These are phyloP conservation scores for Heptranchias perlo DNA, from an alignment of 2,113 vertebrate species.

Conservation along the genomic window DNA sequence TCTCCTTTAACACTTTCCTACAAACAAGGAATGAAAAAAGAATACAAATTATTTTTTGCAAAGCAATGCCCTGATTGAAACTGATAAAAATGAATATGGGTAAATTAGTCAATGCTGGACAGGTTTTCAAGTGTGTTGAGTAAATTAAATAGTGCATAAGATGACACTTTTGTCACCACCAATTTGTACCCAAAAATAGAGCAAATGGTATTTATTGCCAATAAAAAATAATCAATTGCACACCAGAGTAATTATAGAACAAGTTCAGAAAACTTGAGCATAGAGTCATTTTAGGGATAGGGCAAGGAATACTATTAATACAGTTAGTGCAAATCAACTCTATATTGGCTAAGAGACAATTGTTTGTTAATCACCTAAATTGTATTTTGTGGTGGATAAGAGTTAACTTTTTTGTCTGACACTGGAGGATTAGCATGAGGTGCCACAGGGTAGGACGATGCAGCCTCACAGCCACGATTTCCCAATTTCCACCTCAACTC, in stretches of 20 bases:
- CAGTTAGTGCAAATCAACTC: not conserved
- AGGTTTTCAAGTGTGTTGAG: not conserved
- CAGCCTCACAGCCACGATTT: too few relatives aligned
- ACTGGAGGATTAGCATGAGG: too few relatives aligned
- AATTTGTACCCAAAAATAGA: not conserved
- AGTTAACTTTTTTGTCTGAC: too few relatives aligned
- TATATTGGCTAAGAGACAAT: not conserved
- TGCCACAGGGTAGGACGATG: too few relatives aligned
- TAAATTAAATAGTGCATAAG: not conserved
- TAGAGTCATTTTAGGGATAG: not conserved
- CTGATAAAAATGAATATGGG: not conserved
- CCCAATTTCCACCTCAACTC: too few relatives aligned
- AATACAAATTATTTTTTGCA: conserved; percentile 9
- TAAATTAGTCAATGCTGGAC: not conserved
- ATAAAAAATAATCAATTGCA: not conserved
- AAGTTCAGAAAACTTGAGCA: not conserved
- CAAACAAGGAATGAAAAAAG: conserved; percentile 39
- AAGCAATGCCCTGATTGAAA: not conserved
- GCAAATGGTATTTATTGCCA: not conserved
- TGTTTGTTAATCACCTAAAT: not conserved
- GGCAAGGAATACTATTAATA: not conserved
- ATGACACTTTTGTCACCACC: not conserved
- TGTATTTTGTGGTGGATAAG: not conserved
- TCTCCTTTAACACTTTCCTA: conserved; percentile 79
- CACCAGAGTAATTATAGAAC: not conserved